Conservation (phyloP, 1,140 invertebrate species). For the Orchestia grillus region DNA sequence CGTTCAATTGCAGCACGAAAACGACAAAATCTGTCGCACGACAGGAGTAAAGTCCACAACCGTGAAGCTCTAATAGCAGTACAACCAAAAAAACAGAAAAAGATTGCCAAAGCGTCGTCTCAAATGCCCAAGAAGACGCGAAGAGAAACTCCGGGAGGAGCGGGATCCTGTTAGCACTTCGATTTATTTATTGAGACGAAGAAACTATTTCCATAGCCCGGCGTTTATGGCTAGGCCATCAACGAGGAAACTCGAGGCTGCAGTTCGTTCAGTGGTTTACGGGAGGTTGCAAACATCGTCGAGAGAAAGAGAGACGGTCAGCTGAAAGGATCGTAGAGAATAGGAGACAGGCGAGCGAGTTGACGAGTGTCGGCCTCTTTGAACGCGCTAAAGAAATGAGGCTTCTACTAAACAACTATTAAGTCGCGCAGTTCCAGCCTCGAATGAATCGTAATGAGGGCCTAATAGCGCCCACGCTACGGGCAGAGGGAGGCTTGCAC, state of each 20-base stretch:
- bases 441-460: conserved; percentile 4
- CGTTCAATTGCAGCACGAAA: neutral
- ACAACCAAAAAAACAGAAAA: neutral
- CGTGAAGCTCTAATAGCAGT: neutral
- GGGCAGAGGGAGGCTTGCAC: neutral
- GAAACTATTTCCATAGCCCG: neutral
- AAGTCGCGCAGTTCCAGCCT: neutral
- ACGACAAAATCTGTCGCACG: neutral
- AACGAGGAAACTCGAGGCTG: neutral
- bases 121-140: neutral
- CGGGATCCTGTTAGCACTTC: neutral
- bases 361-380: neutral
- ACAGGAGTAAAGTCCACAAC: neutral
- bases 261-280: neutral
- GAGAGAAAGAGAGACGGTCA: neutral
- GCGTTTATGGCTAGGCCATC: neutral
- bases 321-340: neutral
- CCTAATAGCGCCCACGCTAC: neutral
- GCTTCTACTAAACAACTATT: neutral
- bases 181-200: neutral
- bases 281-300: neutral
- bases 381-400: neutral
- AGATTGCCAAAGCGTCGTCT: neutral
- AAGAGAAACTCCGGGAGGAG: neutral
- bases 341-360: neutral